Evolutionary conservation across 2,797 vertebrate species (phyloP).

Genomic region (Sebastes ruberrimus): DNA sequence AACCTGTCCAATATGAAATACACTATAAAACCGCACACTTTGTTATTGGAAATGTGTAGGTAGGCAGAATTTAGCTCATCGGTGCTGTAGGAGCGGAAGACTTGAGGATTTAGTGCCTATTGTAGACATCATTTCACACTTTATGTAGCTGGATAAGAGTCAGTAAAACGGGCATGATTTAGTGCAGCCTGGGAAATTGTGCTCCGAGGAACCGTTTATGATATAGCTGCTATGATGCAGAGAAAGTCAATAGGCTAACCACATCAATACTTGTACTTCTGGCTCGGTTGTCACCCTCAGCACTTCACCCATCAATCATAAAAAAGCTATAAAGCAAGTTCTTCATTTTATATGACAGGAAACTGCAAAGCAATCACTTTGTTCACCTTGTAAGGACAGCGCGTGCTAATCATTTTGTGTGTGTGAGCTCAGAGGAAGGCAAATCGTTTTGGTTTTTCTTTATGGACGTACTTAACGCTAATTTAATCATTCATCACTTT

Average conservation of each 20-base stretch:
- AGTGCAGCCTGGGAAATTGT: slow-evolving; percentile 4
- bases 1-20: slow-evolving; percentile 34
- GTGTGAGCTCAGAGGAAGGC: neutral
- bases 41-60: slow-evolving; percentile 28
- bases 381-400: slow-evolving; percentile 30
- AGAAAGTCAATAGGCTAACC: slow-evolving; percentile 34
- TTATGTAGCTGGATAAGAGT: slow-evolving; percentile 10
- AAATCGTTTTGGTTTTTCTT: slow-evolving; percentile 1
- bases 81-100: neutral
- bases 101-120: slow-evolving; percentile 11
- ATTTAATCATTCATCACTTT: slow-evolving; percentile 3
- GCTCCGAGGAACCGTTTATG: slow-evolving; percentile 25
- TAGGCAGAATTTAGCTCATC: slow-evolving; percentile 22
- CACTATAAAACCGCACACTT: neutral
- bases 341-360: slow-evolving; percentile 28
- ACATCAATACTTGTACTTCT: slow-evolving; percentile 50
- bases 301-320: slow-evolving; percentile 46
- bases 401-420: neutral
- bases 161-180: slow-evolving; percentile 52
- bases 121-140: neutral
- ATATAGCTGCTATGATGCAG: slow-evolving; percentile 19
- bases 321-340: slow-evolving; percentile 25
- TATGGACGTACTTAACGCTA: slow-evolving; percentile 1
- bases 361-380: slow-evolving; percentile 57
- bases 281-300: slow-evolving; percentile 27